A percentile compares a stretch with the other conserved stretches of the same genome.
Conservation (phyloP, 1,140 invertebrate species). For the Drosophila murphyi region DNA sequence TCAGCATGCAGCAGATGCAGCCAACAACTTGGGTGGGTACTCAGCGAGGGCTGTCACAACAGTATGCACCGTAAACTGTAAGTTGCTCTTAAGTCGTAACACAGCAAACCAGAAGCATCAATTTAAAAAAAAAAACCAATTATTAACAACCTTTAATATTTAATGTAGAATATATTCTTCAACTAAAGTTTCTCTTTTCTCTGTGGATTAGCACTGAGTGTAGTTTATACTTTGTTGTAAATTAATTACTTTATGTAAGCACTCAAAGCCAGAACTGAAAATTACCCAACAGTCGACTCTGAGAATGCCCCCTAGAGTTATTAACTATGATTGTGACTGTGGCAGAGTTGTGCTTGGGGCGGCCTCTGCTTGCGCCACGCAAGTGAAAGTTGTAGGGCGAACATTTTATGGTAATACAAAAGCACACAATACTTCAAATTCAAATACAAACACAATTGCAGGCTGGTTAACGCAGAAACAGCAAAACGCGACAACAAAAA, state of each 20-base stretch:
- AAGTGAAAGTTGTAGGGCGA: conserved; percentile 78
- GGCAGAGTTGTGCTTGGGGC: conserved; percentile 14
- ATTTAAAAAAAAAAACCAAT: too few relatives aligned
- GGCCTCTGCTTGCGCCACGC: conserved; percentile 36
- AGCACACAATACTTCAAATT: conserved; percentile 1
- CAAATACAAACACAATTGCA: conserved; percentile 55
- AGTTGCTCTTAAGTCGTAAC: too few relatives aligned
- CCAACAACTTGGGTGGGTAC: conserved; percentile 46
- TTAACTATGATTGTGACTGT: conserved; percentile 23
- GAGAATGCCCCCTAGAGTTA: conserved; percentile 25
- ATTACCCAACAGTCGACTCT: conserved; percentile 19
- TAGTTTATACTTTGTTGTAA: background rate
- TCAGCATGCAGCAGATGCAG: conserved; percentile 68
- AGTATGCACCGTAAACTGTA: background rate
- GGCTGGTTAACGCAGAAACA: conserved; percentile 23
- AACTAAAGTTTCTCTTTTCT: background rate
- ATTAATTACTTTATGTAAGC: conserved; percentile 34
- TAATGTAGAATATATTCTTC: too few relatives aligned
- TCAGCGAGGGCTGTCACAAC: background rate
- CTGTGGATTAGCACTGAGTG: background rate
- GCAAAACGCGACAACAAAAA: conserved; percentile 32
- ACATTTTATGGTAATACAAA: conserved; percentile 43
- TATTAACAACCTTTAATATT: too few relatives aligned
- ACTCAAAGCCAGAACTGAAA: conserved; percentile 26
- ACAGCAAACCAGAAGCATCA: too few relatives aligned